Conservation (phyloP, 2,113 vertebrate species). For the Albula goreensis region DNA sequence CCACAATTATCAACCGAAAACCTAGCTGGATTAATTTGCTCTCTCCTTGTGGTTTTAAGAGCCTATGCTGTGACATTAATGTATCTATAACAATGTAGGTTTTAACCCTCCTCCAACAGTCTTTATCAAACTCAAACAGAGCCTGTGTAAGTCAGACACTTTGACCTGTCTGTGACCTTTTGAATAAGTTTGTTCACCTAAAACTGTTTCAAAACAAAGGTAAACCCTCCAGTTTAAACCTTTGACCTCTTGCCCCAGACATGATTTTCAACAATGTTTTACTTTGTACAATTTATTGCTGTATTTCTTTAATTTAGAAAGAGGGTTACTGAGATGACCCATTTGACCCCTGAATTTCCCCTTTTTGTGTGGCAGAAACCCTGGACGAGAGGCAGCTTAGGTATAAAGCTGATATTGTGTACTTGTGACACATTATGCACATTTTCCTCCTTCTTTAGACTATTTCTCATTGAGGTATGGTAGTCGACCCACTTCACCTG, state of each 20-base stretch:
- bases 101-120: background rate
- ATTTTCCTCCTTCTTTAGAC: conserved; percentile 61
- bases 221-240: background rate
- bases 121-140: background rate
- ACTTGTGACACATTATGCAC: background rate
- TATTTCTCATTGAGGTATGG: conserved; percentile 81
- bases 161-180: conserved; percentile 1
- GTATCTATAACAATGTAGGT: background rate
- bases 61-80: background rate
- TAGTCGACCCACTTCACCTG: conserved; percentile 76
- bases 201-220: background rate
- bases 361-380: background rate
- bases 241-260: background rate
- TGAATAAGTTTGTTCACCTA: background rate
- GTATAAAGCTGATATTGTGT: background rate
- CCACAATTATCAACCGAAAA: background rate
- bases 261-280: background rate
- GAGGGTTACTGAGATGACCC: too few relatives aligned
- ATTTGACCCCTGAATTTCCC: background rate
- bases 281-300: background rate
- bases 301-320: background rate
- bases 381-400: background rate
- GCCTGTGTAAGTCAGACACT: background rate
- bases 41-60: background rate
- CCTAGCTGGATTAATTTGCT: background rate